phyloP scores from a whole-genome alignment of 2,797 vertebrate species.

The Moxostoma hubbsi region DNA sequence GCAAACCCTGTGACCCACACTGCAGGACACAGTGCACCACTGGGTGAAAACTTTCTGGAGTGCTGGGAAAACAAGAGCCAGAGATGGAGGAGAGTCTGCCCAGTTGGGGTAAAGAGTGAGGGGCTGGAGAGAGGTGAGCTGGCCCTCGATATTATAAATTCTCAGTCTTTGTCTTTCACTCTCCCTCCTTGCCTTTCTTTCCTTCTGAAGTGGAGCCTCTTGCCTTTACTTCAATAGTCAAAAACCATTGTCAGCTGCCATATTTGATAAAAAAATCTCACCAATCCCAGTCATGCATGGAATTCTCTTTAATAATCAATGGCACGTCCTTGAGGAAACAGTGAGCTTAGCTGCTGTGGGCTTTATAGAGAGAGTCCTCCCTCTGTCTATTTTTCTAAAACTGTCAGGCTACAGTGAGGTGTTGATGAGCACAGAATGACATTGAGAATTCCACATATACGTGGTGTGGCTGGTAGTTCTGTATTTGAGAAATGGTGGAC shows the following conservation, averaged over 20 bases:
- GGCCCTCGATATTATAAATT: slow-evolving; percentile 1
- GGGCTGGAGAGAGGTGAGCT: slow-evolving; percentile 11
- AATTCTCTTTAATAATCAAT: slow-evolving; percentile 26
- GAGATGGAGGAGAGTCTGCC: neutral
- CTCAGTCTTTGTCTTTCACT: slow-evolving; percentile 15
- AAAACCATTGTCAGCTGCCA: neutral
- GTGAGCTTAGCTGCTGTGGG: neutral
- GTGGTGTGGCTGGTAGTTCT: slow-evolving; percentile 8
- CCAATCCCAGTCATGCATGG: slow-evolving; percentile 33
- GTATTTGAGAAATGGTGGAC: neutral
- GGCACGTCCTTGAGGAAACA: slow-evolving; percentile 39
- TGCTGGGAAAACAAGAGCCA: slow-evolving; percentile 35
- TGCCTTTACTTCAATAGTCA: slow-evolving; percentile 14
- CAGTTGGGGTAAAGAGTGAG: slow-evolving; percentile 9
- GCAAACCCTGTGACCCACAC: slow-evolving; percentile 43
- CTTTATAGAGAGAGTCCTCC: neutral
- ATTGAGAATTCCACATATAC: slow-evolving; percentile 48
- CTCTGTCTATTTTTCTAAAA: slow-evolving; percentile 10
- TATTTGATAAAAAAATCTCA: slow-evolving; percentile 26
- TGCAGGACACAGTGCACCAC: slow-evolving; percentile 29
- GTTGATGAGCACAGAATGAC: slow-evolving; percentile 44
- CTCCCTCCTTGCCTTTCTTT: neutral
- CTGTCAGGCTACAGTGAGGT: slow-evolving; percentile 32
- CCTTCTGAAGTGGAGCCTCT: slow-evolving; percentile 13
- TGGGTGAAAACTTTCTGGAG: slow-evolving; percentile 52